phyloP scores from a whole-genome alignment of 2,797 vertebrate species.

The Percopsis omiscomaycus region DNA sequence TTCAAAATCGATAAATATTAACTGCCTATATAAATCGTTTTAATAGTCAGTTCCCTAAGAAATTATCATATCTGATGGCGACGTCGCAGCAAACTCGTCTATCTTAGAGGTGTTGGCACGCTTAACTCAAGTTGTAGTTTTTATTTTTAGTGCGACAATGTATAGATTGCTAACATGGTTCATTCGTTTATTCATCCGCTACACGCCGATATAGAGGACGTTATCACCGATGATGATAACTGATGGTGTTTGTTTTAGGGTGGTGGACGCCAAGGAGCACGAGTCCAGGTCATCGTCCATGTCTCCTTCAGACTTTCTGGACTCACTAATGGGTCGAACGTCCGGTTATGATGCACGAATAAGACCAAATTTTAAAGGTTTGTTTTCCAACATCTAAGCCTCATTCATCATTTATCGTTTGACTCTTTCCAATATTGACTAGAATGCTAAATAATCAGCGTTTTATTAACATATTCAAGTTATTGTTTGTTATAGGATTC shows the following conservation, averaged over 20 bases:
- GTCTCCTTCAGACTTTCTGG: slow-evolving; percentile 98
- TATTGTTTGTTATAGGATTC: too few relatives aligned
- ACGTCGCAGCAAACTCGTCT: slow-evolving; percentile 26
- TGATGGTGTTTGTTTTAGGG: slow-evolving; percentile 76
- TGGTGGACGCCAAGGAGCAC: slow-evolving; percentile 90
- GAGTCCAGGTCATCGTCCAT: slow-evolving; percentile 91
- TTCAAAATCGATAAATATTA: slow-evolving; percentile 8
- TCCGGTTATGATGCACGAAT: slow-evolving; percentile 98
- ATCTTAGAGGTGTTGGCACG: slow-evolving; percentile 26
- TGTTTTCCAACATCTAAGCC: slow-evolving; percentile 38
- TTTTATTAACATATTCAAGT: too few relatives aligned
- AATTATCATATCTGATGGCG: slow-evolving; percentile 11
- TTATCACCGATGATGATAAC: neutral
- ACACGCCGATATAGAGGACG: neutral
- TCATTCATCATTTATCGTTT: neutral
- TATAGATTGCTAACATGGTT: neutral
- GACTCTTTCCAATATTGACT: neutral
- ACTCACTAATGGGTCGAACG: slow-evolving; percentile 97
- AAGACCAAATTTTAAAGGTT: slow-evolving; percentile 99
- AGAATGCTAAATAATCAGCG: too few relatives aligned
- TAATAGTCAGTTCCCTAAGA: neutral
- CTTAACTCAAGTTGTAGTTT: slow-evolving; percentile 37
- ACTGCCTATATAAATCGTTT: neutral
- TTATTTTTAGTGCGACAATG: too few relatives aligned
- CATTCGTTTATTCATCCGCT: neutral